A percentile compares a stretch with the other conserved stretches of the same genome.
Conservation (phyloP, 2,888 invertebrate genomes). For the Torymus aiolomorphi region DNA sequence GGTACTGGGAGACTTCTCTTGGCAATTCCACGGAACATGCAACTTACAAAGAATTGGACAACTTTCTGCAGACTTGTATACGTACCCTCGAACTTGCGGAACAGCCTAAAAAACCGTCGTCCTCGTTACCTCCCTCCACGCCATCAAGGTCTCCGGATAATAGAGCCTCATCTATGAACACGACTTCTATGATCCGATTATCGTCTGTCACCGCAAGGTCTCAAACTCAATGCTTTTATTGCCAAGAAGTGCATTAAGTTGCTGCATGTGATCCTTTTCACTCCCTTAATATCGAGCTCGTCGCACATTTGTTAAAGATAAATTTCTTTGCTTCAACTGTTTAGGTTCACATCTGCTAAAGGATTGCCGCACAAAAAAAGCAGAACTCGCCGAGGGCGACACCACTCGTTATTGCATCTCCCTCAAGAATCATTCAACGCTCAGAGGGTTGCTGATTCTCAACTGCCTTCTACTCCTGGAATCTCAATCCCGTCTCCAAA, state of each 20-base stretch:
- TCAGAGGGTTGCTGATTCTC: neutral
- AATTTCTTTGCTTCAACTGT: neutral
- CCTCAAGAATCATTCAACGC: neutral
- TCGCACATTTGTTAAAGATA: neutral
- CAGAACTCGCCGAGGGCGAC: neutral
- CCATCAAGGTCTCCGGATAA: no score
- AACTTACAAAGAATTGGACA: neutral
- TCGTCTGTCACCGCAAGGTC: no score
- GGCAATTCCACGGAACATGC: neutral
- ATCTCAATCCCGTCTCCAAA: neutral
- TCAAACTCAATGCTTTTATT: no score
- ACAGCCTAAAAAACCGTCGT: neutral
- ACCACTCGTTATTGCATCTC: neutral
- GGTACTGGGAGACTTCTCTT: neutral
- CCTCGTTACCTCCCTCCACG: no score
- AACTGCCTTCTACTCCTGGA: neutral
- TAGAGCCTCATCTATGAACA: no score
- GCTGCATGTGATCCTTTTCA: no score
- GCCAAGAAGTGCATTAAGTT: no score
- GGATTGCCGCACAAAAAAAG: neutral
- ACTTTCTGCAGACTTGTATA: neutral
- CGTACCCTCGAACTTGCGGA: neutral
- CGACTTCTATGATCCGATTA: no score
- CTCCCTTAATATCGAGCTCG: no score
- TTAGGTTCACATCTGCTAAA: neutral